These are phyloP conservation scores for Pseudomyrmex dendroicus DNA, from an alignment of 1,140 invertebrate species.

Conservation along the genomic window DNA sequence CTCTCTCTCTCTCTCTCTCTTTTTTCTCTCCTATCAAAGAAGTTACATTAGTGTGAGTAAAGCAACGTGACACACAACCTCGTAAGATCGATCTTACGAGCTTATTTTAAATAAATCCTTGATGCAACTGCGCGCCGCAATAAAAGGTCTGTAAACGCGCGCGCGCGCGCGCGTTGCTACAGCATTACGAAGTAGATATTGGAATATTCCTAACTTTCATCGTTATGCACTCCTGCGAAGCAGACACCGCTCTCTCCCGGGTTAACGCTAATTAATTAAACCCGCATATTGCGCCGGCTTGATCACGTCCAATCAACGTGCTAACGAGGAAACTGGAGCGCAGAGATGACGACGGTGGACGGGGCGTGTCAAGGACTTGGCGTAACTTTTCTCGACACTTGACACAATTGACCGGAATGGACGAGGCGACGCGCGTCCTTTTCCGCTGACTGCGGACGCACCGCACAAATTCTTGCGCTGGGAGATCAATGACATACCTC, in stretches of 20 bases:
- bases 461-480: constrained; percentile 23
- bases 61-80: neutral
- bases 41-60: neutral
- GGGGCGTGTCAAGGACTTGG: constrained; percentile 51
- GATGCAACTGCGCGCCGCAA: neutral
- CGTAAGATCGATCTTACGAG: neutral
- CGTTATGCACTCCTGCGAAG: constrained; percentile 44
- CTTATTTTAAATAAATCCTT: constrained; percentile 14
- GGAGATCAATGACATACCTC: constrained; percentile 50
- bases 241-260: constrained; percentile 23
- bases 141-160: constrained; percentile 15
- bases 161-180: neutral
- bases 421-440: constrained; percentile 4
- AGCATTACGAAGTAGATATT: constrained; percentile 28
- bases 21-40: neutral
- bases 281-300: constrained; percentile 58
- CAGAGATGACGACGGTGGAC: constrained; percentile 6
- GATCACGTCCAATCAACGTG: constrained; percentile 58
- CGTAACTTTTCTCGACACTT: constrained; percentile 56
- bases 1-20: no score
- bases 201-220: constrained; percentile 56
- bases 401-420: constrained; percentile 54
- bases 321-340: constrained; percentile 60
- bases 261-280: constrained; percentile 61
- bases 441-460: neutral